Evolutionary conservation across 2,888 invertebrate genomes (phyloP), one percentile per base, ranked within the genome.

Genomic region (Kryphioiulus occultus): DNA sequence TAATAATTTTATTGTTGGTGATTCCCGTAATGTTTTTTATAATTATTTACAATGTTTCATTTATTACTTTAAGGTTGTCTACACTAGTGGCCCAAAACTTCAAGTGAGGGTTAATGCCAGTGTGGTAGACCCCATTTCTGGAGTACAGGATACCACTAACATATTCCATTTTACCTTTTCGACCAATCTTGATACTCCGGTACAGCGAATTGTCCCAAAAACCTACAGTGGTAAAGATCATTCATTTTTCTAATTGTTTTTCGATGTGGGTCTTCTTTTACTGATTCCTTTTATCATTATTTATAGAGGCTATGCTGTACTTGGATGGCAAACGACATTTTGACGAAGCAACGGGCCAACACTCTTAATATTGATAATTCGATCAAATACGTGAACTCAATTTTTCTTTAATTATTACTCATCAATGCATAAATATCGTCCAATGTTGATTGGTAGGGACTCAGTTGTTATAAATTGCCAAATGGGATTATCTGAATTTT

Each of bases 101-200:
- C 95, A 95, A 92, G 93, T 95, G 84, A 93, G 94, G 90, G 95
- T 95, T 0, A 94, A 94, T 89, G 95, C 95, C 0, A 94, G 95
- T 91, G 94, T 95, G 32, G 93, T 93, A 87, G 93, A 95, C 91
- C 93, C 95, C 0, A 91, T 92, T 53, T 93, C 93, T 0, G 94
- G 94, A 10, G 91, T 92, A 86, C 93, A 93, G 89, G 92, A 93
- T 39, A 94, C 95, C 5, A 95, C 95, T 1, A 96, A 96, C 92
- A 93, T 94, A n/a, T 95, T 96, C 90, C 94, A 95, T 90, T 95
- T 95, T 90, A 95, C 95, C 0, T 95, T 94, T 91, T 92, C 93
- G 0, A 92, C 92, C 0, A 92, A 93, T 85, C 90, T 92, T 1
- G 89, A 89, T 12, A 89, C 90, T 53, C 90, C 91, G n/a, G 93